These are phyloP conservation scores for Mastomys natalensis DNA, from an alignment of 2,113 vertebrate species.

Conservation along the genomic window DNA sequence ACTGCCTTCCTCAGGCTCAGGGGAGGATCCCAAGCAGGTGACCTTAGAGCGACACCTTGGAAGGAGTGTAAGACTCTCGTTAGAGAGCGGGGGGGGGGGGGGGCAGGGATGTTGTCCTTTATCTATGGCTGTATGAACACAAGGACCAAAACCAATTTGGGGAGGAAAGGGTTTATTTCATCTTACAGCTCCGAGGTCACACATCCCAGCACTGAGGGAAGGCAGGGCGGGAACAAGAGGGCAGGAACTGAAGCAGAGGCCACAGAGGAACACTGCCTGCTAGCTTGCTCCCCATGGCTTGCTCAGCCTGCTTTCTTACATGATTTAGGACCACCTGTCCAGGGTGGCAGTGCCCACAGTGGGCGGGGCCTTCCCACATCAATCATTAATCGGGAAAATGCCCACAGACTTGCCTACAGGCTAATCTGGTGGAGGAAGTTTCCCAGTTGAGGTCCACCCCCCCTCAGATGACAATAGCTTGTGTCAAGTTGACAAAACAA, in stretches of 20 bases:
- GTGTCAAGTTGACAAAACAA: neutral
- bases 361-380: neutral
- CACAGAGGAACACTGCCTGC: neutral
- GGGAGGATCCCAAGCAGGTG: neutral
- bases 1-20: neutral
- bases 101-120: neutral
- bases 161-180: neutral
- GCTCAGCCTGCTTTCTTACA: neutral
- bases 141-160: neutral
- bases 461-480: too few relatives aligned
- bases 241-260: neutral
- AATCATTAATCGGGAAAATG: neutral
- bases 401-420: neutral
- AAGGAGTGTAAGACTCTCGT: too few relatives aligned
- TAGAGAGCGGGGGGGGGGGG: neutral
- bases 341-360: neutral
- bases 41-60: neutral
- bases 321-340: neutral
- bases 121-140: neutral
- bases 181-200: neutral
- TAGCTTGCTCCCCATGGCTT: neutral
- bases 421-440: neutral
- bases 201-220: neutral
- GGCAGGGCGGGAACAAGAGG: neutral
- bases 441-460: neutral